Percentiles rank a stretch among this genome's conserved stretches.
Evolutionary conservation across 2,113 vertebrate species (phyloP).

Genomic region (Epinephelus lanceolatus): DNA sequence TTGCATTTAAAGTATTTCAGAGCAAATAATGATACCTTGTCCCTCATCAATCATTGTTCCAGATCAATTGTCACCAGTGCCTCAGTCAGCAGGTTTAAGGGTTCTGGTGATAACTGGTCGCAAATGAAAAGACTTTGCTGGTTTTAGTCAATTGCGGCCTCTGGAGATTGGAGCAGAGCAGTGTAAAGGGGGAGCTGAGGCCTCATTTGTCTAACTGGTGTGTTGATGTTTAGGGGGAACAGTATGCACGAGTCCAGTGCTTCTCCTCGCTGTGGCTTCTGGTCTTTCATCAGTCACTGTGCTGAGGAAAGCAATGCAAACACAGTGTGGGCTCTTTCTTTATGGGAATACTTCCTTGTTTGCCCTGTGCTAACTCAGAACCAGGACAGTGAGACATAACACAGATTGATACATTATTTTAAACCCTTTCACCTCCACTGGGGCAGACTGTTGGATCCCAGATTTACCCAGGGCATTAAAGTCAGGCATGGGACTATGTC

Average conservation of each 20-base stretch:
- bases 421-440: slow-evolving; percentile 63
- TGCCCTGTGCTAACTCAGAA: slow-evolving; percentile 68
- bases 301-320: slow-evolving; percentile 76
- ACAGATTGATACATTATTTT: slow-evolving; percentile 68
- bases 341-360: slow-evolving; percentile 72
- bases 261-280: slow-evolving; percentile 79
- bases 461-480: slow-evolving; percentile 30
- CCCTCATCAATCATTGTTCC: slow-evolving; percentile 22
- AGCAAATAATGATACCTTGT: slow-evolving; percentile 15
- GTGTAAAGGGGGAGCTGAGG: slow-evolving; percentile 36
- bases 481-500: slow-evolving; percentile 10
- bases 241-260: slow-evolving; percentile 76
- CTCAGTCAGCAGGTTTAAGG: slow-evolving; percentile 9
- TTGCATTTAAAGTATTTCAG: slow-evolving; percentile 5
- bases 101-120: slow-evolving; percentile 29
- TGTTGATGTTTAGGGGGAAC: slow-evolving; percentile 84
- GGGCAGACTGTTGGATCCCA: slow-evolving; percentile 22
- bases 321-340: slow-evolving; percentile 69
- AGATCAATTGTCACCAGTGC: slow-evolving; percentile 18
- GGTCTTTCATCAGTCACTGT: slow-evolving; percentile 79
- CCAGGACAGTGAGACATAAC: slow-evolving; percentile 56
- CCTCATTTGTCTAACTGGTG: slow-evolving; percentile 80
- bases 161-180: slow-evolving; percentile 55
- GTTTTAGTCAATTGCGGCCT: slow-evolving; percentile 38
- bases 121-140: slow-evolving; percentile 31